Evolutionary conservation across 2,888 invertebrate genomes (phyloP), one percentile per base, ranked within the genome.

Genomic region (Bombylius major): DNA sequence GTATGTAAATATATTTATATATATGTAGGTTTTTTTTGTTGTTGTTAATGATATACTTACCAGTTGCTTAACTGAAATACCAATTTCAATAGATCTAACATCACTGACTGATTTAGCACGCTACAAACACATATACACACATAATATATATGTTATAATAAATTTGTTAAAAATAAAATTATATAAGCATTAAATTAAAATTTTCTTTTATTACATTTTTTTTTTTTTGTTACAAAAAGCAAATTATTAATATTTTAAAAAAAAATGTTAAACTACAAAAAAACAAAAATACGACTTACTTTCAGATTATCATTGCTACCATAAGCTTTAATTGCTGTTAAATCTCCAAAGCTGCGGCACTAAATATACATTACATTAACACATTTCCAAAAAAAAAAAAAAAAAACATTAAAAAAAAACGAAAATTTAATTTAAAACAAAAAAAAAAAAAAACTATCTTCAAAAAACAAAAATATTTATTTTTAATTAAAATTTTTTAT

Each of bases 31-130:
- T 39, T 50, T 9, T 36, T 13, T 13, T 11, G 11, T 9, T 39
- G 11, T 42, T 42, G 4, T 50, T 9, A 9, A 39, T 44, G 1
- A 44, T 33, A 45, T 42, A 62, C 81, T 81, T 79, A 82, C 82
- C 78, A 82, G 76, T 64, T 77, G 76, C 72, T 76, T 78, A 64
- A 82, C 82, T 66, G 79, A 81, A 57, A 82, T 81, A 65, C 79
- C 79, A 63, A 75, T 74, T 71, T 59, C 58, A 58, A 64, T 55
- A 8, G 57, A 56, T 36, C 54, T 33, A 39, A 62, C 56, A 56
- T 65, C 65, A 56, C 62, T 61, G 31, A 63, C 60, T 9, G 65
- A 65, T 56, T 64, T 64, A 56, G 63, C 59, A 55, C 63, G 63
- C 64, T 63, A 56, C 47, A 54, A 47, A 51, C 23, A 23, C 23